Evolutionary conservation across 2,797 vertebrate species (phyloP).

Genomic region (Synanceia verrucosa): DNA sequence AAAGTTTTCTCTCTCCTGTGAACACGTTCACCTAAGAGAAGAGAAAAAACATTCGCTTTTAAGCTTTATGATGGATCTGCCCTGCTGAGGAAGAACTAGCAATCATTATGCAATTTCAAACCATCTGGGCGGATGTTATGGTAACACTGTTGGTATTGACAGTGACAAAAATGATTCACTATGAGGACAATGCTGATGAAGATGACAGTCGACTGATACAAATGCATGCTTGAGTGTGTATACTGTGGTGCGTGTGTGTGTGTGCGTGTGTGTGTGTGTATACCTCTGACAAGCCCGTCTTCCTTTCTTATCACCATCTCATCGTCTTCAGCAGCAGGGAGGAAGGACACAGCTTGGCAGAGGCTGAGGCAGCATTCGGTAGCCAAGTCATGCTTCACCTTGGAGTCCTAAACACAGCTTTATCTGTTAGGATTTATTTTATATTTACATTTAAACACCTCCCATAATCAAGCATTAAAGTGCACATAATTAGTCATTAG

Average conservation of each 20-base stretch:
- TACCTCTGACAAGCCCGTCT: conserved; percentile 68
- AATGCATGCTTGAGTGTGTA: not conserved
- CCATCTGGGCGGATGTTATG: conserved; percentile 8
- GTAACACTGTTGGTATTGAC: conserved; percentile 4
- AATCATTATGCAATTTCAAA: conserved; percentile 21
- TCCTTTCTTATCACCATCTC: conserved; percentile 81
- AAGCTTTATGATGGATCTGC: not conserved
- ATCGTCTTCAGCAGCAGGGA: conserved; percentile 79
- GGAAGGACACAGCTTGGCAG: conserved; percentile 83
- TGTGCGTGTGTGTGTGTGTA: not conserved
- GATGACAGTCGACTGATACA: not conserved
- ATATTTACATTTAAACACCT: not conserved
- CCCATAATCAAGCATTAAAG: not conserved
- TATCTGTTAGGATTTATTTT: not conserved
- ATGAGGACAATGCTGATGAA: not conserved
- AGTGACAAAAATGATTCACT: not conserved
- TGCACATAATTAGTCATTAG: accelerated
- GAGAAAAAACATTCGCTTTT: not conserved
- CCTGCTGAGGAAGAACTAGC: not conserved
- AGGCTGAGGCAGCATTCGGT: conserved; percentile 83
- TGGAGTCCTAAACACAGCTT: conserved; percentile 30
- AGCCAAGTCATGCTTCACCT: conserved; percentile 67
- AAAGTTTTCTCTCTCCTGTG: conserved; percentile 59
- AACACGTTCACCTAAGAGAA: conserved; percentile 56
- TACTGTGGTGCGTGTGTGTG: not conserved